phyloP scores from a whole-genome alignment of 2,797 vertebrate species.

The Schizothorax lantsangensis region DNA sequence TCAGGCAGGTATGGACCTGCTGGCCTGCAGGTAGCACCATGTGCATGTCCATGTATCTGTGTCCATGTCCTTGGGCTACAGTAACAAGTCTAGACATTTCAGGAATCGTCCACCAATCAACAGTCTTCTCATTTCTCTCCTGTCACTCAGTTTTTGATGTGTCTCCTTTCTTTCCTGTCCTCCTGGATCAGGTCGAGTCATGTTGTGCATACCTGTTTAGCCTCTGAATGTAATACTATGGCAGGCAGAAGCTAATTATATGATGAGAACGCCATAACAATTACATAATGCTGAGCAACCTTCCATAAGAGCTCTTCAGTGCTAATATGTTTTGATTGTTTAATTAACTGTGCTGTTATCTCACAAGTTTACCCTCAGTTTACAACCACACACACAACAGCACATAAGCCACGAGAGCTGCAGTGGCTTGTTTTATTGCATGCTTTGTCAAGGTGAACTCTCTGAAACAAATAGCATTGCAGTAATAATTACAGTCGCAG shows the following conservation, averaged over 20 bases:
- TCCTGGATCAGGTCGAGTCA: constrained; percentile 48
- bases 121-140: constrained; percentile 23
- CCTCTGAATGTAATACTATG: neutral
- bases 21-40: constrained; percentile 47
- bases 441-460: neutral
- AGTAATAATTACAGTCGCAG: neutral
- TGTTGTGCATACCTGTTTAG: constrained; percentile 21
- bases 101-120: constrained; percentile 14
- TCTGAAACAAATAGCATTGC: constrained; percentile 14
- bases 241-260: neutral
- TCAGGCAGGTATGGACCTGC: constrained; percentile 60
- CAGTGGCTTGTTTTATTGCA: constrained; percentile 9
- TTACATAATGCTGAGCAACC: neutral
- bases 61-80: constrained; percentile 34
- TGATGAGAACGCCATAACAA: neutral
- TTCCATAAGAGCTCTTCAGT: neutral
- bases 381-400: neutral
- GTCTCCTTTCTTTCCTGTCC: neutral
- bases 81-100: constrained; percentile 49
- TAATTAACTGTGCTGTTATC: constrained; percentile 18
- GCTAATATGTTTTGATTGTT: constrained; percentile 23
- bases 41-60: constrained; percentile 22
- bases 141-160: neutral
- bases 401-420: neutral
- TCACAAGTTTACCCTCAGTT: constrained; percentile 3